Evolutionary conservation across 2,113 vertebrate species (phyloP).

Genomic region (Copsychus sechellarum): DNA sequence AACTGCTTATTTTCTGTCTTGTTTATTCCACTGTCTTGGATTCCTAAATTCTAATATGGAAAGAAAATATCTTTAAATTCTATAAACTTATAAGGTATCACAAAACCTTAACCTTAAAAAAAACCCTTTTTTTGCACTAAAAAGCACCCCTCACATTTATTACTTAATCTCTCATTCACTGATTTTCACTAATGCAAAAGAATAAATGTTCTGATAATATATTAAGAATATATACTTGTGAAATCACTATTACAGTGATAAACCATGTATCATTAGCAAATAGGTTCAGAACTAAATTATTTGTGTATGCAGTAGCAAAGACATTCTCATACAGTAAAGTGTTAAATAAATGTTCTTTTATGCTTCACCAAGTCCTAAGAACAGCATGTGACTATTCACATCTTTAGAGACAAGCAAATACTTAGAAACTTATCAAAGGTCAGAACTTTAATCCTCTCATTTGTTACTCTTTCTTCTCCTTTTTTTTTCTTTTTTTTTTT

Average conservation of each 20-base stretch:
- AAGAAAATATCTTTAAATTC: not conserved
- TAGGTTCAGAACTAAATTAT: not conserved
- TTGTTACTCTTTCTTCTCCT: rapidly evolving
- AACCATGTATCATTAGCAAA: not conserved
- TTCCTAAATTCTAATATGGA: not conserved
- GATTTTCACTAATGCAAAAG: not conserved
- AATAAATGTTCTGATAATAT: not conserved
- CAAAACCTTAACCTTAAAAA: not conserved
- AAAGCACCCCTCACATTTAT: not conserved
- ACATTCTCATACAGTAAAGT: not conserved
- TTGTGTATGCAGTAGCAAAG: not conserved
- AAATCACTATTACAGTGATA: not conserved
- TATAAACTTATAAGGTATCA: not conserved
- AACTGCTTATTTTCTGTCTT: not conserved
- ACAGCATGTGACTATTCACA: not conserved
- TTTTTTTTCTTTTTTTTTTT: not conserved
- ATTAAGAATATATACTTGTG: not conserved
- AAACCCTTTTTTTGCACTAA: not conserved
- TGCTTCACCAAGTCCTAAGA: not conserved
- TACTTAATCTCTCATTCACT: not conserved
- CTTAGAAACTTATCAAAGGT: not conserved
- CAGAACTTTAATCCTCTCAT: not conserved
- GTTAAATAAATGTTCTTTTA: not conserved
- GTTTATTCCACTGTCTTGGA: not conserved
- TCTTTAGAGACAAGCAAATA: not conserved